Conservation (phyloP, 1,140 invertebrate genomes). For the Formica exsecta region DNA sequence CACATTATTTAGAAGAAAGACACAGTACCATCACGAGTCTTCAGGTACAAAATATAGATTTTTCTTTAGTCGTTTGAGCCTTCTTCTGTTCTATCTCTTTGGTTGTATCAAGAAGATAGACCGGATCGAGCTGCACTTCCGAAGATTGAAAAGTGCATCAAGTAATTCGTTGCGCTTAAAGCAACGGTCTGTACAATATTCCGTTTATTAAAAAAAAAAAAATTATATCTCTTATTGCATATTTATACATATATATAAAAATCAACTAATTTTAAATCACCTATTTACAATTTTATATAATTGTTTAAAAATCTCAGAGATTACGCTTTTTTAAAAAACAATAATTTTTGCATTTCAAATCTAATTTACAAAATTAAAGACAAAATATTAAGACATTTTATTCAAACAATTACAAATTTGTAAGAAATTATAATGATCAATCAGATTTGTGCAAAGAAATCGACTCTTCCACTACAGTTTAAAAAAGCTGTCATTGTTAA, state of each 20-base stretch:
- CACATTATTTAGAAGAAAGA: slow-evolving; percentile 21
- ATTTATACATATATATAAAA: not conserved
- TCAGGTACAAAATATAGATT: slow-evolving; percentile 54
- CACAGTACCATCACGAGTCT: slow-evolving; percentile 5
- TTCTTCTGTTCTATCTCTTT: slow-evolving; percentile 60
- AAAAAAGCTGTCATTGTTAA: not conserved
- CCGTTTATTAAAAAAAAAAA: slow-evolving; percentile 4
- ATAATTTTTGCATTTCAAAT: not conserved
- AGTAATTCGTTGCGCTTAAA: slow-evolving; percentile 51
- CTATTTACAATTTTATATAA: not conserved
- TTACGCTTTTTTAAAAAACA: not conserved
- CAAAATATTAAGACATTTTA: not conserved
- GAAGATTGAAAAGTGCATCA: slow-evolving; percentile 65
- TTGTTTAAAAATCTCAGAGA: not conserved
- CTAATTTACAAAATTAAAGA: slow-evolving; percentile 13
- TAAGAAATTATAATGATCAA: not conserved
- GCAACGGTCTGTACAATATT: not conserved
- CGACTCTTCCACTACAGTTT: not conserved
- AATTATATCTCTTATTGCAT: slow-evolving; percentile 7
- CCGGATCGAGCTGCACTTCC: slow-evolving; percentile 59
- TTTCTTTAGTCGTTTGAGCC: slow-evolving; percentile 41
- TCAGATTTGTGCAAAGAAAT: not conserved
- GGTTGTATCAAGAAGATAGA: slow-evolving; percentile 11
- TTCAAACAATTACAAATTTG: not conserved
- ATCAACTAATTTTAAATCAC: slow-evolving; percentile 10